phyloP scores from a whole-genome alignment of 1,140 invertebrate genomes.

The Choristoneura fumiferana region DNA sequence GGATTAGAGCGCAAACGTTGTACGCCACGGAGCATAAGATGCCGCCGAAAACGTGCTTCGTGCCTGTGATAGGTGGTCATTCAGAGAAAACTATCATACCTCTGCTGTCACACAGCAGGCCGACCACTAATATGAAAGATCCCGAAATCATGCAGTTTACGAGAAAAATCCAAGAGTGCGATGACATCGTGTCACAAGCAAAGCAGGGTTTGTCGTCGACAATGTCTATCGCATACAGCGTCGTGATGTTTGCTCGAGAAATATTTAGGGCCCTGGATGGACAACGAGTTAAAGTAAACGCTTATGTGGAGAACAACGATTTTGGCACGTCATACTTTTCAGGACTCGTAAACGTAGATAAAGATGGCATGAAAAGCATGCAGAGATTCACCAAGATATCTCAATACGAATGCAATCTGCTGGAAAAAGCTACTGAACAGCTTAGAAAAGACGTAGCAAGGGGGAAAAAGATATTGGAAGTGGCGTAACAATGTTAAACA shows the following conservation, averaged over 20 bases:
- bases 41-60: slow-evolving; percentile 78
- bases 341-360: slow-evolving; percentile 26
- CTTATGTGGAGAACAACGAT: slow-evolving; percentile 56
- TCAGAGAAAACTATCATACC: slow-evolving; percentile 84
- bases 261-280: slow-evolving; percentile 32
- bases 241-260: slow-evolving; percentile 49
- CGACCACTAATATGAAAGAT: slow-evolving; percentile 78
- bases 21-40: slow-evolving; percentile 78
- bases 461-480: slow-evolving; percentile 50
- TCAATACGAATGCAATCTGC: slow-evolving; percentile 44
- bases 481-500: slow-evolving; percentile 24
- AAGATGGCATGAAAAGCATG: slow-evolving; percentile 45
- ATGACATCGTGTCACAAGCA: slow-evolving; percentile 81
- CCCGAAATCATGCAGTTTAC: slow-evolving; percentile 74
- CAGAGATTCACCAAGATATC: slow-evolving; percentile 40
- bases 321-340: slow-evolving; percentile 41
- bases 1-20: slow-evolving; percentile 79
- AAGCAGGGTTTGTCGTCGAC: slow-evolving; percentile 83
- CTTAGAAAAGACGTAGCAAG: slow-evolving; percentile 46
- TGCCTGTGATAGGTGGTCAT: slow-evolving; percentile 86
- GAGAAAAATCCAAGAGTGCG: slow-evolving; percentile 79
- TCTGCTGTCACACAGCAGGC: slow-evolving; percentile 80
- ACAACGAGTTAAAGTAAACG: slow-evolving; percentile 31
- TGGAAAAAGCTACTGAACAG: slow-evolving; percentile 43
- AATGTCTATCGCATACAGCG: slow-evolving; percentile 84